Conservation (phyloP, 2,113 vertebrate species). For the Sprattus sprattus region DNA sequence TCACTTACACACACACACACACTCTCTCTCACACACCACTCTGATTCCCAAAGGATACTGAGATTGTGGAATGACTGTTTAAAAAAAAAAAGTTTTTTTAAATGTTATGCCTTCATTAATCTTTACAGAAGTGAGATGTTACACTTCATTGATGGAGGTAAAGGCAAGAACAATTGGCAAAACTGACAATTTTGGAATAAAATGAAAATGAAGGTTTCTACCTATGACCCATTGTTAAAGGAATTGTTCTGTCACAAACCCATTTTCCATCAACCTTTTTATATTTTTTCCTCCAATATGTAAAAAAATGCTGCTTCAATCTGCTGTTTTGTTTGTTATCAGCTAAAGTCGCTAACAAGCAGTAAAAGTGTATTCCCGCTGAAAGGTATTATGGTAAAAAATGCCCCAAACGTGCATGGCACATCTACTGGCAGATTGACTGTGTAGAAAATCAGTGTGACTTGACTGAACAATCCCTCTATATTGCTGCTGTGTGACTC, state of each 20-base stretch:
- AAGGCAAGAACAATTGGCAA: background rate
- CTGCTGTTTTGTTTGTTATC: background rate
- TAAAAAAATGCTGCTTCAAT: background rate
- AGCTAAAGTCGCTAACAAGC: background rate
- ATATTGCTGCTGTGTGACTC: slow-evolving; percentile 14
- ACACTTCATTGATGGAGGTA: background rate
- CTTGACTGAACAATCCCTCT: slow-evolving; percentile 22
- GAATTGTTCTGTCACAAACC: background rate
- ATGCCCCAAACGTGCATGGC: background rate
- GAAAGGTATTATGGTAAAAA: background rate
- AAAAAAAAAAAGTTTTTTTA: background rate
- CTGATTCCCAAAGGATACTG: background rate
- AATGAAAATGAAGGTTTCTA: background rate
- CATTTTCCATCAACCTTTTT: background rate
- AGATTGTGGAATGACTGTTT: background rate
- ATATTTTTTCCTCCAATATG: background rate
- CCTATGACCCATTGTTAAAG: background rate
- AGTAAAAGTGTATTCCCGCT: background rate
- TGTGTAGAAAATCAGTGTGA: slow-evolving; percentile 19
- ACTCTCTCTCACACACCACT: background rate
- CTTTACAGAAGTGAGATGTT: background rate
- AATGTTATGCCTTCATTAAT: background rate
- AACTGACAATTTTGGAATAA: slow-evolving; percentile 7
- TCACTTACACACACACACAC: background rate
- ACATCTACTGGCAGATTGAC: background rate